These are phyloP conservation scores for Anolis sagrei DNA, from an alignment of 2,113 vertebrate species.

Conservation along the genomic window DNA sequence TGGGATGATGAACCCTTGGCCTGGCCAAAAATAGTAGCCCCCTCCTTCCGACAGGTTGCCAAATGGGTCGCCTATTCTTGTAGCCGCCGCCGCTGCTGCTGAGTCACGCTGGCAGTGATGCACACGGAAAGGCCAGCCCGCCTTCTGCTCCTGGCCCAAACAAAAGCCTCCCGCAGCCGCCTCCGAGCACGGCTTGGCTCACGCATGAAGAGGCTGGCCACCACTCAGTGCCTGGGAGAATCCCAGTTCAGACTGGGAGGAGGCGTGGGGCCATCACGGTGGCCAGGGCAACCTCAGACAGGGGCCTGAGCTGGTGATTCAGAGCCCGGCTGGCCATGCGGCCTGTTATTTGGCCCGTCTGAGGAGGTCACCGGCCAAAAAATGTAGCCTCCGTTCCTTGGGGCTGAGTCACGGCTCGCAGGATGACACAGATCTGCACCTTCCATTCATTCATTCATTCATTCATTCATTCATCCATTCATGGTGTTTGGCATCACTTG, in stretches of 20 bases:
- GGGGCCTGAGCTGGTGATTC: background rate
- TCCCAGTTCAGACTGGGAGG: background rate
- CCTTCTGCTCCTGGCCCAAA: background rate
- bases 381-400: slow-evolving; percentile 53
- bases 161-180: background rate
- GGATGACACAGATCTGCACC: background rate
- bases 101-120: background rate
- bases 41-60: background rate
- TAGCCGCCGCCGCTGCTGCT: background rate
- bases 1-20: background rate
- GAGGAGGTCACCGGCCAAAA: slow-evolving; percentile 70
- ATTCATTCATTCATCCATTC: background rate
- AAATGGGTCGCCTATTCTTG: background rate
- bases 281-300: background rate
- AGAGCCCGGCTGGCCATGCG: no score
- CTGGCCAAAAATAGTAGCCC: background rate
- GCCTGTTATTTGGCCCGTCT: background rate
- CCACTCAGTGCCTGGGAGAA: no score
- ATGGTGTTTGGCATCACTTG: no score
- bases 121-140: background rate
- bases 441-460: background rate
- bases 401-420: slow-evolving; percentile 62
- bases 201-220: no score
- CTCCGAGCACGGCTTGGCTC: no score
- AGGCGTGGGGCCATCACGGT: no score